Conservation (phyloP, 2,888 invertebrate species). For the Herminia tarsipennalis region DNA sequence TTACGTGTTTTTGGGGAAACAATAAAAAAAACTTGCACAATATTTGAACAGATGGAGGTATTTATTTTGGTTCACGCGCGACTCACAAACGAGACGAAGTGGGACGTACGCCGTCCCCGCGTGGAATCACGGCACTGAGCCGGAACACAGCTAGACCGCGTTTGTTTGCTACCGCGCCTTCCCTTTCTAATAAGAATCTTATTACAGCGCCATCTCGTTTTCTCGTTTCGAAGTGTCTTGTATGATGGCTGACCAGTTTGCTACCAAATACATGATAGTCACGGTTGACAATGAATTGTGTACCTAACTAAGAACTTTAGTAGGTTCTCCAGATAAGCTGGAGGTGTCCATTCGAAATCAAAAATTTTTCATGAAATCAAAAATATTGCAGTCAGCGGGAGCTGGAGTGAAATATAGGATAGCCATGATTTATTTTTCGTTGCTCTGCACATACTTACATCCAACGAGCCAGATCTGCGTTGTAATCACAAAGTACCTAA, state of each 20-base stretch:
- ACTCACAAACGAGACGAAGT: constrained; percentile 44
- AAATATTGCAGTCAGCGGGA: too few relatives aligned
- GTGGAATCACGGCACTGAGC: constrained; percentile 72
- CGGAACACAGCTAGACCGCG: constrained; percentile 43
- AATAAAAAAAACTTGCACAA: constrained; percentile 78
- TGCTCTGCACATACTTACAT: too few relatives aligned
- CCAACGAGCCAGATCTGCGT: too few relatives aligned
- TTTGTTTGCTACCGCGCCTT: constrained; percentile 69
- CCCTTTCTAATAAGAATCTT: constrained; percentile 62
- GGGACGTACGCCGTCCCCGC: constrained; percentile 47
- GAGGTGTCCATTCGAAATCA: too few relatives aligned
- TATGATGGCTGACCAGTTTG: neutral
- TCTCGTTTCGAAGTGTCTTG: constrained; percentile 4
- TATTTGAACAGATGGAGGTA: constrained; percentile 81
- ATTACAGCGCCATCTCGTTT: constrained; percentile 59
- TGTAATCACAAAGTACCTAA: too few relatives aligned
- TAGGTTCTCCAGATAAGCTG: too few relatives aligned
- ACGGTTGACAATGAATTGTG: too few relatives aligned
- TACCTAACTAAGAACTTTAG: too few relatives aligned
- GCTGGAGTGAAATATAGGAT: too few relatives aligned
- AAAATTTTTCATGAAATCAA: too few relatives aligned
- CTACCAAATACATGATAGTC: neutral
- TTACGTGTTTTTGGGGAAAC: constrained; percentile 57
- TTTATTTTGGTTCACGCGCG: constrained; percentile 81
- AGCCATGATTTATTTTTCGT: too few relatives aligned